Base-by-base conservation (phyloP, 2,797 vertebrate species). In the Poeciliopsis presidionis region DNA sequence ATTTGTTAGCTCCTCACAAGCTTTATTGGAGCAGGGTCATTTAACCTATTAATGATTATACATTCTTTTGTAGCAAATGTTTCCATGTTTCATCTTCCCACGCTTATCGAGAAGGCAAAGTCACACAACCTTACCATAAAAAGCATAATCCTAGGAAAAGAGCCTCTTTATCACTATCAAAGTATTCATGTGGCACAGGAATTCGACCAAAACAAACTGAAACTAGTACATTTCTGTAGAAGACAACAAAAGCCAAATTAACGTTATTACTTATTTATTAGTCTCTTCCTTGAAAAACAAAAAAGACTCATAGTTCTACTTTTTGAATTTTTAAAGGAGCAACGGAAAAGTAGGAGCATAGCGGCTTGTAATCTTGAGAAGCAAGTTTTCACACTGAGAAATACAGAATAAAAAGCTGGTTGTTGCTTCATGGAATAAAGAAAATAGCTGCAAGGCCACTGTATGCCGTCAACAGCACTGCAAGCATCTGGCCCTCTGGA, bases 361-460 rank as follows among this genome's bases (percentile, higher is more conserved):
- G 78, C 20, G 11, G n/a, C 5, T 47, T 83, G 55, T 73, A 53
- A 67, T 69, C 28, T 67, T 20, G 46, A 74, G 65, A 72, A 45
- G 20, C 61, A 57, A n/a, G 72, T 71, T 79, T 85, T 79, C 28
- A 79, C 25, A 41, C 51, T 81, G 22, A 77, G 72, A 83, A 75
- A 78, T 76, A 41, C 49, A 74, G 80, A 75, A 84, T 77, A 47
- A 86, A 59, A 74, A 75, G 39, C 74, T 71, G 79, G 78, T 63
- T 80, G 77, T 71, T 76, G 57, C 43, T 78, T 78, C n/a, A 67
- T 55, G 36, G 9, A 80, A 75, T n/a, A 76, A 28, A 78, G 43
- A 71, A 76, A 81, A 86, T 85, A 75, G 59, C 74, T 73, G 65
- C 45, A 43, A 79, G 79, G 79, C 16, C 14, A 63, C 30, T 36